phyloP scores from a whole-genome alignment of 1,140 invertebrate genomes.

The Onthophagus taurus region DNA sequence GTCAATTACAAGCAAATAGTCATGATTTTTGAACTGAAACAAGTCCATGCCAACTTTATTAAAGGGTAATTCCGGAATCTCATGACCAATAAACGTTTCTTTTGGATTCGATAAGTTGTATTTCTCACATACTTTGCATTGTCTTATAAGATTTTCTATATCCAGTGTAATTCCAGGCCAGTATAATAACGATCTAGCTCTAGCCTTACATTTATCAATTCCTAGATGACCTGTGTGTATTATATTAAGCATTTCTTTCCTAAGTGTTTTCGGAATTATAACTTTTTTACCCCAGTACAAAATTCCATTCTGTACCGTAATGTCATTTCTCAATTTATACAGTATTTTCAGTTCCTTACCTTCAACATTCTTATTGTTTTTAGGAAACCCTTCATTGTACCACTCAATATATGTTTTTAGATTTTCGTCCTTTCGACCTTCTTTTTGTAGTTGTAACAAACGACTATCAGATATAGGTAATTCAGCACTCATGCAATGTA shows the following conservation, averaged over 20 bases:
- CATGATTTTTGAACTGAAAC: conserved; percentile 27
- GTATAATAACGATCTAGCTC: conserved; percentile 34
- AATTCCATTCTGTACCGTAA: conserved; percentile 23
- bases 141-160: conserved; percentile 34
- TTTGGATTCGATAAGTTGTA: background rate
- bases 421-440: background rate
- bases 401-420: background rate
- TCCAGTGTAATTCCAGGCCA: conserved; percentile 31
- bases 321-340: conserved; percentile 17
- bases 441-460: background rate
- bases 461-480: background rate
- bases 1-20: conserved; percentile 32
- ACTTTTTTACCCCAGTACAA: conserved; percentile 19
- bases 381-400: conserved; percentile 32
- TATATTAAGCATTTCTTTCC: conserved; percentile 25
- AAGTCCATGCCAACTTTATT: conserved; percentile 29
- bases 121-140: conserved; percentile 4
- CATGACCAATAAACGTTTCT: conserved; percentile 28
- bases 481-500: background rate
- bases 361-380: conserved; percentile 23
- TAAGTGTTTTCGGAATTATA: conserved; percentile 25
- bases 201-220: conserved; percentile 28
- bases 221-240: conserved; percentile 39
- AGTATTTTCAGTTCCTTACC: conserved; percentile 12
- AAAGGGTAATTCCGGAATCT: conserved; percentile 26